These are phyloP conservation scores for Acomys russatus DNA, from an alignment of 2,797 vertebrate genomes.

Conservation along the genomic window DNA sequence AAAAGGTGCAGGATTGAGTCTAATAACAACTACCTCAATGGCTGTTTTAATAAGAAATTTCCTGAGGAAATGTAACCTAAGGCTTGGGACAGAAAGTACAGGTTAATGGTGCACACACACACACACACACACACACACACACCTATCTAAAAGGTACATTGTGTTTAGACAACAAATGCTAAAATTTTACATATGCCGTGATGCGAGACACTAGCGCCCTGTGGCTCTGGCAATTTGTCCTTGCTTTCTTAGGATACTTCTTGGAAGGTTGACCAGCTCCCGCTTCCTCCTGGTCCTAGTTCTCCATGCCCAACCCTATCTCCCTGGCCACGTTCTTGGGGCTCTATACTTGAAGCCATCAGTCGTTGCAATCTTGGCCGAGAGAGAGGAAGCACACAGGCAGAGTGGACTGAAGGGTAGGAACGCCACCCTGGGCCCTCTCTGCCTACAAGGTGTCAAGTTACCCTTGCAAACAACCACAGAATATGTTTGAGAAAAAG, in stretches of 20 bases:
- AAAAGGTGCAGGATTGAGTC: neutral
- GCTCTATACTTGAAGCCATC: neutral
- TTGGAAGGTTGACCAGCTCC: neutral
- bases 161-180: neutral
- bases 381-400: neutral
- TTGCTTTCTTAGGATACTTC: neutral
- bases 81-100: neutral
- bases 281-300: neutral
- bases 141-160: neutral
- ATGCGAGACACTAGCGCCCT: neutral
- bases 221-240: neutral
- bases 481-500: slow-evolving; percentile 87
- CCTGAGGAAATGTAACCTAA: neutral
- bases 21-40: neutral
- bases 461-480: slow-evolving; percentile 77
- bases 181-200: neutral
- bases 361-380: neutral
- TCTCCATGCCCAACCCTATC: neutral
- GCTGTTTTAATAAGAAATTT: slow-evolving; percentile 5
- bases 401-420: neutral
- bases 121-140: too few relatives aligned
- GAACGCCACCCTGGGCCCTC: accelerated
- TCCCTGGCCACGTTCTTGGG: neutral
- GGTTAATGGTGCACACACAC: neutral
- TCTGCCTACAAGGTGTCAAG: neutral